A percentile compares a stretch with the other conserved stretches of the same genome.
Evolutionary conservation across 2,797 vertebrate species (phyloP).

Genomic region (Mus minutoides): DNA sequence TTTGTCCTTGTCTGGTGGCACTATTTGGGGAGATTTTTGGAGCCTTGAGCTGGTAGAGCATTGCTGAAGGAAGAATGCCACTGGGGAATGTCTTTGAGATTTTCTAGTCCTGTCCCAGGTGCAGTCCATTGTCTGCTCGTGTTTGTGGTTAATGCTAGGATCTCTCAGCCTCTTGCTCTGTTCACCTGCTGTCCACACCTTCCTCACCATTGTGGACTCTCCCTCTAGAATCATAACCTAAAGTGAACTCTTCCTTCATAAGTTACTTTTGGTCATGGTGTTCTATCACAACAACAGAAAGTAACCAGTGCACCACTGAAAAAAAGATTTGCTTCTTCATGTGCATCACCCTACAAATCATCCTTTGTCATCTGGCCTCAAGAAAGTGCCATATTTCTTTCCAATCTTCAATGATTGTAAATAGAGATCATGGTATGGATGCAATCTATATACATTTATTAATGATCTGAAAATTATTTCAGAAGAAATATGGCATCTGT

Average conservation of each 20-base stretch:
- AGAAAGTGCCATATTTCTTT: neutral
- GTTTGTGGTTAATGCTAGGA: neutral
- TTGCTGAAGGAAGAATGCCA: neutral
- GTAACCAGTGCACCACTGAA: neutral
- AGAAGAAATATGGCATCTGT: conserved; percentile 7
- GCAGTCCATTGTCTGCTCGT: neutral
- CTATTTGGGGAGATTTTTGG: neutral
- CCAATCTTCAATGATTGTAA: neutral
- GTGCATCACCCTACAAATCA: neutral
- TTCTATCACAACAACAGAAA: neutral
- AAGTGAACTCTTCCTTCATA: neutral
- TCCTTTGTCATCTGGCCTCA: neutral
- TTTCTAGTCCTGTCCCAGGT: neutral
- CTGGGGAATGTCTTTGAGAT: neutral
- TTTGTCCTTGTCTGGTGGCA: neutral
- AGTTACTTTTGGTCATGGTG: neutral
- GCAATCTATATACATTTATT: neutral
- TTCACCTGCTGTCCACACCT: neutral
- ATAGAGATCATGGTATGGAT: neutral
- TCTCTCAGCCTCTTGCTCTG: neutral
- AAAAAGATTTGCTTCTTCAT: neutral
- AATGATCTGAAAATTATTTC: conserved; percentile 53
- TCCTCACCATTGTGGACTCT: neutral
- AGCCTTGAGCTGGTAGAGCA: neutral
- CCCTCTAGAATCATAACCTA: neutral